Percentiles rank a stretch among this genome's conserved stretches.
These are phyloP conservation scores for Panorpa germanica DNA, from an alignment of 2,888 invertebrate genomes.

Conservation along the genomic window DNA sequence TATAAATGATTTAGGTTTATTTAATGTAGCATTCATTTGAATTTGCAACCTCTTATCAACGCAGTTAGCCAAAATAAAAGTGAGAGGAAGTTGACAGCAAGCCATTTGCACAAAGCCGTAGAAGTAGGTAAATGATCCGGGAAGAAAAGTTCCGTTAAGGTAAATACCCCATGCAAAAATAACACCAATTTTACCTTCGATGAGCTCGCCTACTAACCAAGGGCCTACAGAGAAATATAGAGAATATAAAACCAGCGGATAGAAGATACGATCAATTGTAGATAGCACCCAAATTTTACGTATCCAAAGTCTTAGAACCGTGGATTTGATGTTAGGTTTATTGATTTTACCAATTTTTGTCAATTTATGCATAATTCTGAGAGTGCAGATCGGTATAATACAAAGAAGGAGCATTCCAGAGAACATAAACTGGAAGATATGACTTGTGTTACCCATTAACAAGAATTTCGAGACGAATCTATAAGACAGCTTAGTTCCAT, in stretches of 20 bases:
- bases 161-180: slow-evolving; percentile 81
- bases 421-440: slow-evolving; percentile 50
- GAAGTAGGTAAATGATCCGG: slow-evolving; percentile 66
- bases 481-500: slow-evolving; percentile 47
- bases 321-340: no score
- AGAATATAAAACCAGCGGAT: slow-evolving; percentile 52
- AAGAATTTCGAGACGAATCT: slow-evolving; percentile 46
- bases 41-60: slow-evolving; percentile 34
- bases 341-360: slow-evolving; percentile 24
- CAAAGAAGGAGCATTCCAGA: slow-evolving; percentile 37
- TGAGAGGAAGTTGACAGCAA: slow-evolving; percentile 61
- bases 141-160: slow-evolving; percentile 53
- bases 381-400: slow-evolving; percentile 40
- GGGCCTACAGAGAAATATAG: slow-evolving; percentile 62
- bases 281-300: slow-evolving; percentile 53
- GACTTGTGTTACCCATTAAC: slow-evolving; percentile 57
- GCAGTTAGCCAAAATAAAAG: slow-evolving; percentile 45
- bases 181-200: slow-evolving; percentile 57
- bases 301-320: slow-evolving; percentile 28
- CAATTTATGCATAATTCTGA: slow-evolving; percentile 37
- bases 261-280: slow-evolving; percentile 54
- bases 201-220: slow-evolving; percentile 71
- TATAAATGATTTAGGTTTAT: no score
- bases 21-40: no score
- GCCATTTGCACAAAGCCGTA: slow-evolving; percentile 56